These are phyloP conservation scores for Oceanodroma leucorhoa DNA, from an alignment of 2,797 vertebrate genomes.

Conservation along the genomic window DNA sequence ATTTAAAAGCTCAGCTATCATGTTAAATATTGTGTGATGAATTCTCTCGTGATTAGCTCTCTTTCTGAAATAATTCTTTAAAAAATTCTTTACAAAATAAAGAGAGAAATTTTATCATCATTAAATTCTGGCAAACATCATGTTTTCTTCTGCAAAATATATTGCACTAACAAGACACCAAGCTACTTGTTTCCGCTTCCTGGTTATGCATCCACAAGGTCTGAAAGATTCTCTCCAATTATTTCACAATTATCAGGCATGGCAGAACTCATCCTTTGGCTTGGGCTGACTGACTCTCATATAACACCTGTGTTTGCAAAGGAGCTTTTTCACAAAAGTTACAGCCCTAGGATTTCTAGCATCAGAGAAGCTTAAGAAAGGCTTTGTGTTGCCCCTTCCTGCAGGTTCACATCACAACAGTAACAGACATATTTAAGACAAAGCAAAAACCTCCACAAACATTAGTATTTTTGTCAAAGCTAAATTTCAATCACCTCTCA, in stretches of 20 bases:
- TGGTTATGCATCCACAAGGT: neutral
- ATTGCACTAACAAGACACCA: neutral
- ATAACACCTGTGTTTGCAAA: neutral
- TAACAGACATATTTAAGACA: neutral
- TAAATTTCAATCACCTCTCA: neutral
- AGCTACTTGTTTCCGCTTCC: neutral
- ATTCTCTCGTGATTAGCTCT: neutral
- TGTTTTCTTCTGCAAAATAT: neutral
- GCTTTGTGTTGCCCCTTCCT: neutral
- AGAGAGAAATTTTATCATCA: neutral
- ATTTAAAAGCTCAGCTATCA: neutral
- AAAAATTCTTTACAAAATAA: neutral
- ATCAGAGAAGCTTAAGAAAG: neutral
- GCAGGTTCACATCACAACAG: neutral
- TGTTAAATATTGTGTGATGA: neutral
- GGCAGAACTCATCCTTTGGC: neutral
- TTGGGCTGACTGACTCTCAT: neutral
- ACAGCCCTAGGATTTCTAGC: neutral
- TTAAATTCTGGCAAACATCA: neutral
- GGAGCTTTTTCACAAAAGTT: neutral
- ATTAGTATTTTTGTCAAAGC: neutral
- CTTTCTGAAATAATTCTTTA: neutral
- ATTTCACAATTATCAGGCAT: neutral
- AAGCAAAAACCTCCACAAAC: neutral
- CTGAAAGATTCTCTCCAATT: neutral